Base-by-base conservation (phyloP, 1,140 invertebrate genomes). In the Drosophila ohnishii region DNA sequence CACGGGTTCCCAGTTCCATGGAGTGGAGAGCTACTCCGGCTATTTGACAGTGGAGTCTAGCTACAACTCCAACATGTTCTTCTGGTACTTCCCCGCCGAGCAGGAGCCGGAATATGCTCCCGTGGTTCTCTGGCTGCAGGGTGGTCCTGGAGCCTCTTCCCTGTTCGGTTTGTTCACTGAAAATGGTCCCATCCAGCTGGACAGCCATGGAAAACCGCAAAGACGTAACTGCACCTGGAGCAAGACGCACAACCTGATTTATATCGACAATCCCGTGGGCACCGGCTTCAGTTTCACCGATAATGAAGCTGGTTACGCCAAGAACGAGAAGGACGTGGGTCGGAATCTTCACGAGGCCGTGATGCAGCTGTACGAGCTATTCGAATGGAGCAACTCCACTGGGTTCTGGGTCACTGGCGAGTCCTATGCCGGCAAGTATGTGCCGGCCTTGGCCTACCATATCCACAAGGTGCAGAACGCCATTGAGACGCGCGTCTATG, bases 251-350 rank as follows among this genome's bases (percentile, higher is more conserved):
- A 95, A 96, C 84, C 83, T 98, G 30, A 92, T 98, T 16, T 98
- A 96, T 80, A 95, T 98, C 59, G 97, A 98, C 85, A 97, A 97
- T 91, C 97, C 97, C 7, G 96, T 97, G 44, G 96, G 96, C 3
- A 95, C 96, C 19, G 96, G 96, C 3, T 96, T 94, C 75, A 96
- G 95, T 83, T 96, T 95, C 72, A 96, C 95, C 0, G 93, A 94
- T 0, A 85, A 94, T 44, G 92, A 94, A 5, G 92, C 91, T 53
- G 94, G 95, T 8, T 95, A 95, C 84, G 94, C 94, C 7, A 93
- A 88, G 19, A 94, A 96, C 90, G 93, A 96, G 91, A 93, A 92
- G 16, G 92, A 94, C 84, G 94, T 96, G 2, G 95, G 95, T 1
- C 92, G 93, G 45, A 93, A 96, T 81, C 73, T 96, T 1, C 94